phyloP scores from a whole-genome alignment of 1,140 invertebrate species.

The Aphelenchoides besseyi region DNA sequence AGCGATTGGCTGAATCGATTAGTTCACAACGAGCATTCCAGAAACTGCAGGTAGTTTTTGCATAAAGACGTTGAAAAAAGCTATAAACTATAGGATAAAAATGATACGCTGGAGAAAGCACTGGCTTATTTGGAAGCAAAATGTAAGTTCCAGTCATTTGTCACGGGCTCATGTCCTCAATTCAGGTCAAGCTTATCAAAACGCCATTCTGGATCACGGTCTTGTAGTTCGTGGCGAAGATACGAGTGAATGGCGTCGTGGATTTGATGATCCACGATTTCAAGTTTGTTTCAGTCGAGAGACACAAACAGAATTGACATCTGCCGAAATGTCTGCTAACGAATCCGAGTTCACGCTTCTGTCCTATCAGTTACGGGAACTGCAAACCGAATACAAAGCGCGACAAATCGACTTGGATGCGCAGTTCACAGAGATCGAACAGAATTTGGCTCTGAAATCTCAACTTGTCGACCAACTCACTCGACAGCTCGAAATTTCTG shows the following conservation, averaged over 20 bases:
- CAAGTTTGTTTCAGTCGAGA: constrained; percentile 33
- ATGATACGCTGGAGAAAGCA: constrained; percentile 53
- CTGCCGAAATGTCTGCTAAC: constrained; percentile 36
- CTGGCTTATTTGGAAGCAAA: constrained; percentile 54
- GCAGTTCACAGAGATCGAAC: constrained; percentile 56
- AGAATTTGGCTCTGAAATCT: constrained; percentile 53
- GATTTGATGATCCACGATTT: constrained; percentile 48
- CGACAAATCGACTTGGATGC: constrained; percentile 42
- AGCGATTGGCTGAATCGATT: constrained; percentile 43
- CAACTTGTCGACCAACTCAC: constrained; percentile 51
- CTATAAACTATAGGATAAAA: constrained; percentile 41
- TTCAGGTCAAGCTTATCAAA: constrained; percentile 54
- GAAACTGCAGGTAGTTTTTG: constrained; percentile 40
- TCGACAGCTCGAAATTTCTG: constrained; percentile 50
- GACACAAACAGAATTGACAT: constrained; percentile 52
- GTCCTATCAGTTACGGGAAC: constrained; percentile 26
- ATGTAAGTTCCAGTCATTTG: no score
- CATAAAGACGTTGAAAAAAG: constrained; percentile 11
- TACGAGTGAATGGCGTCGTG: constrained; percentile 45
- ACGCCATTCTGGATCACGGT: constrained; percentile 53
- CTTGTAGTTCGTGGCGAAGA: constrained; percentile 49
- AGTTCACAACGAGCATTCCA: constrained; percentile 36
- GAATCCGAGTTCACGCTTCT: constrained; percentile 49
- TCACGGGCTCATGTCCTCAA: no score
- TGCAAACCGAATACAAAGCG: constrained; percentile 50